phyloP scores from a whole-genome alignment of 2,797 vertebrate genomes.

The Neoniphon sammara region DNA sequence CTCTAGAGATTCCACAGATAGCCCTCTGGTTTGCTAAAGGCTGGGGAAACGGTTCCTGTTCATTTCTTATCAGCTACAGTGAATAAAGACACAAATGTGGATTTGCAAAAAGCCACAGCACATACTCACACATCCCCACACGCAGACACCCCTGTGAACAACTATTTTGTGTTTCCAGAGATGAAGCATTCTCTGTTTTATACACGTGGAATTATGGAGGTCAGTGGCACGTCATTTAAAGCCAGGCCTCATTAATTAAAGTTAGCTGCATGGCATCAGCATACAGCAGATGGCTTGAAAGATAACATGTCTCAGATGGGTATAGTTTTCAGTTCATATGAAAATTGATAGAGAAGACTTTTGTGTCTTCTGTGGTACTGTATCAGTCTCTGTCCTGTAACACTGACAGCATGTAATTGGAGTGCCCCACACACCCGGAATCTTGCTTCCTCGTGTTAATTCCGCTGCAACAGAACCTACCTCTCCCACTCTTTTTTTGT shows the following conservation, averaged over 20 bases:
- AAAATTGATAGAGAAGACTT: conserved; percentile 2
- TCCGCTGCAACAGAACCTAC: conserved; percentile 73
- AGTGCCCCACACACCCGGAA: conserved; percentile 54
- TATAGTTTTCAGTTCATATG: conserved; percentile 5
- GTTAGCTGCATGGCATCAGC: conserved; percentile 25
- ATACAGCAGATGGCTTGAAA: conserved; percentile 17
- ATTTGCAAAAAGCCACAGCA: neutral
- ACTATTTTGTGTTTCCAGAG: neutral
- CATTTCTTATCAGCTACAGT: neutral
- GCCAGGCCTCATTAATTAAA: conserved; percentile 25
- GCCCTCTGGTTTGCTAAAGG: neutral
- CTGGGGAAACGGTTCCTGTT: conserved; percentile 16
- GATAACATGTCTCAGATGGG: conserved; percentile 7
- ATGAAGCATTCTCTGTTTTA: neutral
- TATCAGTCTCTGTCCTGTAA: conserved; percentile 47
- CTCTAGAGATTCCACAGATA: neutral
- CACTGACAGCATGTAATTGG: conserved; percentile 45
- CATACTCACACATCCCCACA: no score
- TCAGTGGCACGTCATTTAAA: conserved; percentile 16
- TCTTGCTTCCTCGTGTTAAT: conserved; percentile 74
- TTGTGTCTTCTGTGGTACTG: conserved; percentile 17
- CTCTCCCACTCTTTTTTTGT: conserved; percentile 65
- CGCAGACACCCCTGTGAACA: no score
- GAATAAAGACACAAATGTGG: neutral
- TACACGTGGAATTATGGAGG: conserved; percentile 22